A percentile compares a stretch with the other conserved stretches of the same genome.
These are phyloP conservation scores for Drosophila diplacantha DNA, from an alignment of 2,888 invertebrate species.

Conservation along the genomic window DNA sequence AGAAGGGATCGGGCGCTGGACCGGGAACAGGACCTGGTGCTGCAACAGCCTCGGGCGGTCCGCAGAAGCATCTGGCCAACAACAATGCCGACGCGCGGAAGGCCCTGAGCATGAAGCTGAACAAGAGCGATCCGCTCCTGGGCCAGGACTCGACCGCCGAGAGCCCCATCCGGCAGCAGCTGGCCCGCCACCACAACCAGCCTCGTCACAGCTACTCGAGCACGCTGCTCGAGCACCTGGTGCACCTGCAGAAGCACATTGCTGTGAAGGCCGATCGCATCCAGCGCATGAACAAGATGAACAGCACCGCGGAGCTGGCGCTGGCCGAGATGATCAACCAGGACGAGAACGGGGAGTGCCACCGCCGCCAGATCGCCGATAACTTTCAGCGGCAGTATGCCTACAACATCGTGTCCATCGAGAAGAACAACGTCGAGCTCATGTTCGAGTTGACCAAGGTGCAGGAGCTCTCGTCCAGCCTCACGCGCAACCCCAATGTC, in stretches of 20 bases:
- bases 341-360: constrained; percentile 40
- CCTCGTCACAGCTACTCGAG: constrained; percentile 84
- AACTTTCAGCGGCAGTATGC: constrained; percentile 96
- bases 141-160: constrained; percentile 77
- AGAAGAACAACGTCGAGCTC: constrained; percentile 92
- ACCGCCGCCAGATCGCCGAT: constrained; percentile 75
- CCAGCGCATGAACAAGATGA: constrained; percentile 88
- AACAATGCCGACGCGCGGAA: constrained; percentile 75
- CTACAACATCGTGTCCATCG: constrained; percentile 90
- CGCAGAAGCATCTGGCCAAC: constrained; percentile 76
- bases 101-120: constrained; percentile 71
- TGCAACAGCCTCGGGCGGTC: background rate
- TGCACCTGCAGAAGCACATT: constrained; percentile 91
- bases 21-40: background rate
- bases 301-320: constrained; percentile 92
- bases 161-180: constrained; percentile 78
- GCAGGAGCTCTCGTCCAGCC: constrained; percentile 89
- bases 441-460: constrained; percentile 91
- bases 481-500: constrained; percentile 91
- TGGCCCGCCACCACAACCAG: constrained; percentile 80
- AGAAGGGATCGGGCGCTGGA: background rate
- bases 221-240: constrained; percentile 90
- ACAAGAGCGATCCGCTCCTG: constrained; percentile 85
- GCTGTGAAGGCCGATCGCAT: constrained; percentile 89
- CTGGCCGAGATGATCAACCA: constrained; percentile 38